Base-by-base conservation (phyloP, 2,113 vertebrate genomes). In the Oreochromis aureus region DNA sequence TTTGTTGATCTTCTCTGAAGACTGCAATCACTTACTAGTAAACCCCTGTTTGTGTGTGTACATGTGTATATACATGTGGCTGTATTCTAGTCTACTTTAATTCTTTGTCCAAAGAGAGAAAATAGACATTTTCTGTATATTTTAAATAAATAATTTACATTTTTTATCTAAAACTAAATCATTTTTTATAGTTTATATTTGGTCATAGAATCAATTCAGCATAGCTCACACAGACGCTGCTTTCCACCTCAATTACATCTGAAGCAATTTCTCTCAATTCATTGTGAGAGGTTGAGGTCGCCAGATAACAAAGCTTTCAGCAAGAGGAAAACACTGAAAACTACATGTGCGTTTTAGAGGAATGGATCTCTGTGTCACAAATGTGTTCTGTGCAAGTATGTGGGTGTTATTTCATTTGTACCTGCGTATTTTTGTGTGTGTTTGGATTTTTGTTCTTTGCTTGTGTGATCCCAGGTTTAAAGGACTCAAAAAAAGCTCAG, bases 141-240 rank as follows among this genome's bases (percentile, higher is more conserved):
- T 73, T 27, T 73, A 73, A 8, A 1, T 1, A 0, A 7, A 66
- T 10, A 6, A 3, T 69, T 69, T 0, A 0, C 2, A 24, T 24
- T 3, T 71, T 24, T 71, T 44, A 16, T 3, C 0, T 71, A 73
- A 16, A 73, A 27, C 66, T 0, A 46, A 44, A 73, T 44, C 0
- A 0, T 10, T 27, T 41, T 44, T 44, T 27, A 46, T 10, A 1
- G 22, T 46, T 71, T 10, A 44, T 22, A 6, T 10, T 27, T 73
- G n/a, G 41, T 69, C 36, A 22, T 24, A 48, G 41, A 5, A 27
- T 18, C 41, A 10, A 27, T 73, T 46, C 41, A 73, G 41, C 15
- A 27, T 2, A 46, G 32, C 48, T 54, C 12, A n/a, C 16, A 34
- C 16, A 81, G 46, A 51, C 39, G 46, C 71, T 22, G 59, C 18